phyloP scores from a whole-genome alignment of 2,797 vertebrate species.

The Gymnopithys bicolor region DNA sequence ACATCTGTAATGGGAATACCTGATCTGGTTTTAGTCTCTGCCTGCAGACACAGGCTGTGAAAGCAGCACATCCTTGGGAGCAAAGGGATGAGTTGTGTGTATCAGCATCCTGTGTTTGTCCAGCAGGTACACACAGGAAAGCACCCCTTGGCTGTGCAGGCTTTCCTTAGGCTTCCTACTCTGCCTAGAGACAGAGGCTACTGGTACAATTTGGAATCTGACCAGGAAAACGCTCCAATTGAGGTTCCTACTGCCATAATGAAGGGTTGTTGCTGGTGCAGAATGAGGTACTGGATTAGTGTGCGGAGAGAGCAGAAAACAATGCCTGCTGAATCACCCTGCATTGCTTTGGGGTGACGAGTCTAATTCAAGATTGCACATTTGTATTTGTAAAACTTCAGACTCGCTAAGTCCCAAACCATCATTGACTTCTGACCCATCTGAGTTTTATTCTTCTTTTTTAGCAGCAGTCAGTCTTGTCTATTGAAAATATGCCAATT shows the following conservation, averaged over 20 bases:
- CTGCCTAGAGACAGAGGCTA: neutral
- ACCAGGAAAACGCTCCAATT: neutral
- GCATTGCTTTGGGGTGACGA: neutral
- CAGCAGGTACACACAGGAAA: accelerated
- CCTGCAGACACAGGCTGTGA: neutral
- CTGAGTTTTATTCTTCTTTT: neutral
- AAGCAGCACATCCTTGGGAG: neutral
- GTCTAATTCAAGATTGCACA: neutral
- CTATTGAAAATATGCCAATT: neutral
- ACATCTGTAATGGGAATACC: neutral
- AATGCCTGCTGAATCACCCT: neutral
- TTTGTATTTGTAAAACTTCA: neutral
- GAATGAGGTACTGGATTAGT: neutral
- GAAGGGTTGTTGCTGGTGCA: neutral
- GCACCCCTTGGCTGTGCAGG: neutral
- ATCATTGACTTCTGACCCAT: neutral
- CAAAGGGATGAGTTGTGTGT: neutral
- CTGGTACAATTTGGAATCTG: accelerated
- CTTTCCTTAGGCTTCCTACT: neutral
- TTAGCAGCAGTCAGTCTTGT: neutral
- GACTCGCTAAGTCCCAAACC: neutral
- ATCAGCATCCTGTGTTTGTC: neutral
- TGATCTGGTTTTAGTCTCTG: neutral
- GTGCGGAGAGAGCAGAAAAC: neutral
- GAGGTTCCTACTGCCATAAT: neutral